A percentile compares a stretch with the other conserved stretches of the same genome.
phyloP scores from a whole-genome alignment of 2,113 vertebrate genomes.

The Saguinus midas region DNA sequence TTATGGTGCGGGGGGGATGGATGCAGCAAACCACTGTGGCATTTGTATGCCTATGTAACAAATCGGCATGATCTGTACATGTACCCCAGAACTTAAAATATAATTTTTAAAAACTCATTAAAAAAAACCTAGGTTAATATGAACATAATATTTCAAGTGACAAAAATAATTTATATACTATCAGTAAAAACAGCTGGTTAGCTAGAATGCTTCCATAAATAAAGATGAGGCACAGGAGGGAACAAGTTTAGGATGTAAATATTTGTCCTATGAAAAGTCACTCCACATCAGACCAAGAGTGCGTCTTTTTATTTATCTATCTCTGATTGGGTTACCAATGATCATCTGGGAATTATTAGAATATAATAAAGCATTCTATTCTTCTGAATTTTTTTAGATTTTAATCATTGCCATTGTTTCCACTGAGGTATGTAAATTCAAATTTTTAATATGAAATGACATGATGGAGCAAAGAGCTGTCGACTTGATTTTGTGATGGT shows the following conservation, averaged over 20 bases:
- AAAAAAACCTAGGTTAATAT: neutral
- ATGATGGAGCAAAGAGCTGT: neutral
- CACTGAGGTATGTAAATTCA: neutral
- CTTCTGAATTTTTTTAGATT: neutral
- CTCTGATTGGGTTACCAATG: neutral
- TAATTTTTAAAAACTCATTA: no score
- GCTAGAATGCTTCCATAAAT: neutral
- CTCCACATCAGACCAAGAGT: neutral
- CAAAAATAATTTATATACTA: neutral
- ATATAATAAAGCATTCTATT: neutral
- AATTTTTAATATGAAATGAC: neutral
- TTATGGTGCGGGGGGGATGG: no score
- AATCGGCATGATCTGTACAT: no score
- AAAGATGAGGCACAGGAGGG: neutral
- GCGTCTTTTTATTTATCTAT: neutral
- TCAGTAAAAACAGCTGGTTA: neutral
- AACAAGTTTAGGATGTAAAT: neutral
- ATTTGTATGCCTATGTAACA: no score
- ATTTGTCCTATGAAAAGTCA: neutral
- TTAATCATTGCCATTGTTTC: neutral
- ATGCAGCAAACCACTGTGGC: no score
- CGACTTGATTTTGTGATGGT: neutral
- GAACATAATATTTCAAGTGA: neutral
- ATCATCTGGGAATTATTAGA: neutral
- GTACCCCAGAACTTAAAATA: no score